Conservation (phyloP, 2,113 vertebrate genomes). For the Papio anubis region DNA sequence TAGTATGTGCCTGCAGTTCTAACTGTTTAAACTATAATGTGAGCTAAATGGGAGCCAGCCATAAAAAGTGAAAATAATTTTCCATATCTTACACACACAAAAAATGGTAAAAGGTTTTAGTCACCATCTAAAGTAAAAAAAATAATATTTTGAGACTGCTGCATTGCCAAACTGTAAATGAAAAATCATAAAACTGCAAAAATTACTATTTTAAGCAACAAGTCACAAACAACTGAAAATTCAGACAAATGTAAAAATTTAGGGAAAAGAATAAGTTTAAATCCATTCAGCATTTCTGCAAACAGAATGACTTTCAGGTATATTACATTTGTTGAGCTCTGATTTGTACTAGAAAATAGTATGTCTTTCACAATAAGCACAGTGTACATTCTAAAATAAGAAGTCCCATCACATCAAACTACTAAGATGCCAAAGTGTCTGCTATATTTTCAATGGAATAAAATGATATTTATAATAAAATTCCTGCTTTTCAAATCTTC, state of each 20-base stretch:
- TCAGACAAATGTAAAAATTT: constrained; percentile 1
- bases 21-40: neutral
- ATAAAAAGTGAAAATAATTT: neutral
- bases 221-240: neutral
- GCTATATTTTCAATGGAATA: neutral
- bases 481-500: neutral
- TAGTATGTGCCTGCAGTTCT: neutral
- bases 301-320: neutral
- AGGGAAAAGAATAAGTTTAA: neutral
- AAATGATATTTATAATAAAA: neutral
- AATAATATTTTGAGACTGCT: neutral
- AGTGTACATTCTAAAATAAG: neutral
- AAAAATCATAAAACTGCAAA: constrained; percentile 34
- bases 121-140: neutral
- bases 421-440: neutral
- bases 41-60: neutral
- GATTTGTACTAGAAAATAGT: constrained; percentile 20
- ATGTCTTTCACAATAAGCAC: neutral
- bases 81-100: constrained; percentile 2
- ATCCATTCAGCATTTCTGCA: constrained; percentile 2
- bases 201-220: constrained; percentile 38
- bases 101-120: neutral
- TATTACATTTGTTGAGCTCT: neutral
- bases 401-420: neutral
- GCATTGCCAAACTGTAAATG: neutral